Evolutionary conservation across 2,888 invertebrate genomes (phyloP), one percentile per base, ranked within the genome.

Genomic region (Furcula furcula): DNA sequence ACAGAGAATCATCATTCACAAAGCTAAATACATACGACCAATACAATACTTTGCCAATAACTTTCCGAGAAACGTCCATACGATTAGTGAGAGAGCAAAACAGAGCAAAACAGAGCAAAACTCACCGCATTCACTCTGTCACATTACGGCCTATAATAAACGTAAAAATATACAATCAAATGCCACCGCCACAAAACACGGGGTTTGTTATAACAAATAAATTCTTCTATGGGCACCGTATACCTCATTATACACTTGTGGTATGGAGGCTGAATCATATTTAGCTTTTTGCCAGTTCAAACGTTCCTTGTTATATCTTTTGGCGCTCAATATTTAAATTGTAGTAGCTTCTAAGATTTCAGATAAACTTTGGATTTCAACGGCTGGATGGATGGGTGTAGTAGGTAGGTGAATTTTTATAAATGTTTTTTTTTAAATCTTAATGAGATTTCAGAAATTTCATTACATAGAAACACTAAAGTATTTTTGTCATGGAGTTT

Each of bases 141-240:
- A 84, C 78, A 84, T 84, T 83, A 83, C 55, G 64, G 63, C 52
- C 43, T 61, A 70, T 76, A 75, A 76, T 76, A 73, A 67, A 74
- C 70, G 61, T 67, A 73, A 67, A 76, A 75, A 74, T 76, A 76
- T 76, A 70, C 75, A 56, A 58, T 63, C 71, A 67, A 63, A 56
- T 61, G 64, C 49, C 49, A 63, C 66, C 73, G 68, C 53, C 56
- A 54, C 70, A 79, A 80, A 76, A 78, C 75, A 62, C 36, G 23
- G 34, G 16, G 15, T 39, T 41, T 47, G 51, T 42, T 50, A 46
- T 52, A 52, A 46, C 43, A 39, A 46, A 60, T 55, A 49, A 50
- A 63, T 62, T 56, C 57, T 58, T 50, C 50, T 60, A 59, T 53
- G 40, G 46, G 33, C 40, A 31, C 36, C 31, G 31, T 50, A 48